Evolutionary conservation across 2,797 vertebrate species (phyloP).

Genomic region (Helicolenus hilgendorfi): DNA sequence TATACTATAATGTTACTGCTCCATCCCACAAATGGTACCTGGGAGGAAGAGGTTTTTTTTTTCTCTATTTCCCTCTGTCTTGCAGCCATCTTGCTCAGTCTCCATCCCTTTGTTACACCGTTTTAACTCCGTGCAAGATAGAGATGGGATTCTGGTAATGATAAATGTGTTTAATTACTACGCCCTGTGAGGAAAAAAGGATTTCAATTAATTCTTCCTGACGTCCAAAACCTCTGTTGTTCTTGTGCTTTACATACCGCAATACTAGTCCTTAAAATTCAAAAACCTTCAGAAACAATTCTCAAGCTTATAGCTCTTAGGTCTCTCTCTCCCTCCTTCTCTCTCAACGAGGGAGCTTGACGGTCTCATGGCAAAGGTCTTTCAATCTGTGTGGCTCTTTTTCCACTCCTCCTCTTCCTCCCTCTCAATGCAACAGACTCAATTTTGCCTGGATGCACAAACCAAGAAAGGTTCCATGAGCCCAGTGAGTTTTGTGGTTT

Average conservation of each 20-base stretch:
- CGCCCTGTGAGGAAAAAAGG: neutral
- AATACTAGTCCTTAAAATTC: neutral
- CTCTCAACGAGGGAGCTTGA: neutral
- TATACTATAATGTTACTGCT: too few relatives aligned
- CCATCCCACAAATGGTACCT: neutral
- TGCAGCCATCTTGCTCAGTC: neutral
- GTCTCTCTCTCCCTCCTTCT: neutral
- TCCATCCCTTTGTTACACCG: neutral
- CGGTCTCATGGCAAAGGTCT: constrained; percentile 6
- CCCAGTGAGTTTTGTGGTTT: constrained; percentile 18
- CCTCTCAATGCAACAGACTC: constrained; percentile 11
- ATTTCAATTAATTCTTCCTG: neutral
- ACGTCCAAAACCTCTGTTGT: neutral
- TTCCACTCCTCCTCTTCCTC: neutral
- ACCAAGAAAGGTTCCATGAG: constrained; percentile 6
- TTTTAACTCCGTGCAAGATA: neutral
- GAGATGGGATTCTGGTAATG: constrained; percentile 11
- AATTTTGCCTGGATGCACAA: constrained; percentile 21
- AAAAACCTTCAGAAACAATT: constrained; percentile 13
- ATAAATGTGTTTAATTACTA: constrained; percentile 52
- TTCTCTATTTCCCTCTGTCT: neutral
- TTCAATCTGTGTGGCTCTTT: constrained; percentile 10
- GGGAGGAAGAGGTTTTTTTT: neutral
- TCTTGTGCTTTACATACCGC: neutral
- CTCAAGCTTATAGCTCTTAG: neutral